Conservation (phyloP, 2,797 vertebrate species). For the Calcarius lapponicus region DNA sequence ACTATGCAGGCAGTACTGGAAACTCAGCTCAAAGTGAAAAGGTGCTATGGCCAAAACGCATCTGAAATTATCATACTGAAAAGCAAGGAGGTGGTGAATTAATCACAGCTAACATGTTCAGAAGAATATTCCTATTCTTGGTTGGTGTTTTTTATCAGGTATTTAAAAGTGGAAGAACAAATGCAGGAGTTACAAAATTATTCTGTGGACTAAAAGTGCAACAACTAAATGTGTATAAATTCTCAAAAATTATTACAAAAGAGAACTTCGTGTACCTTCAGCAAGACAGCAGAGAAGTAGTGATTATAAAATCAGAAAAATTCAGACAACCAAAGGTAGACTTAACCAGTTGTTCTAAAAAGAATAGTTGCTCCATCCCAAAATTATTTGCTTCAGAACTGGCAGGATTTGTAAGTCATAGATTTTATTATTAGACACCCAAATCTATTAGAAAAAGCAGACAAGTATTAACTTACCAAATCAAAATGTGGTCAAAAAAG, state of each 20-base stretch:
- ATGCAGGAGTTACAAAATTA: neutral
- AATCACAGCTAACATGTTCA: neutral
- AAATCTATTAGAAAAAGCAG: neutral
- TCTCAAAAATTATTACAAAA: neutral
- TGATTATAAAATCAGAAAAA: neutral
- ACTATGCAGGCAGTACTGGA: neutral
- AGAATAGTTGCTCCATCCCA: fast-evolving
- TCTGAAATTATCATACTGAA: neutral
- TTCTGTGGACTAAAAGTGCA: neutral
- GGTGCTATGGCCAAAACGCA: neutral
- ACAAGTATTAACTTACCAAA: neutral
- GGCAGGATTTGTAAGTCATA: neutral
- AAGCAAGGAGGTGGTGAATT: neutral
- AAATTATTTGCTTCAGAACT: neutral
- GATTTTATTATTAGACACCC: neutral
- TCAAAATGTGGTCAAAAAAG: fast-evolving
- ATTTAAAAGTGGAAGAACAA: neutral
- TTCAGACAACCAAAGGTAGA: neutral
- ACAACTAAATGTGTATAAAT: neutral
- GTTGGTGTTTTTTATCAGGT: neutral
- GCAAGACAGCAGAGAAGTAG: neutral
- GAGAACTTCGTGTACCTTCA: neutral
- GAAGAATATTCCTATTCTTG: neutral
- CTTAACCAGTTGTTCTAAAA: neutral
- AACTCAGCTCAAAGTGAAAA: neutral